phyloP scores from a whole-genome alignment of 1,140 invertebrate species.

The Drosophila punjabiensis region DNA sequence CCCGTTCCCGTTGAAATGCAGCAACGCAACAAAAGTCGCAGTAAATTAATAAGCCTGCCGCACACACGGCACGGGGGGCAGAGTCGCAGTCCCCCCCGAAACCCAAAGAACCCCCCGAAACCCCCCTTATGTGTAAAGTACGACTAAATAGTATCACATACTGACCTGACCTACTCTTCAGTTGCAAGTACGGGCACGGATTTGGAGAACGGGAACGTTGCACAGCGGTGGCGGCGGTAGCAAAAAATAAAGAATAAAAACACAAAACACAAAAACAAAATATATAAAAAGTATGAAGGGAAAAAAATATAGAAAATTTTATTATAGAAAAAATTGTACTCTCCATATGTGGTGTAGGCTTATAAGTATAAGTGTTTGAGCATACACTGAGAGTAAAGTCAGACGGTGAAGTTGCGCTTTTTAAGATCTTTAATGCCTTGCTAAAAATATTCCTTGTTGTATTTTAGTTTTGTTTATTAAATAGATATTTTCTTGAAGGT shows the following conservation, averaged over 20 bases:
- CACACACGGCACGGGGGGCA: slow-evolving; percentile 22
- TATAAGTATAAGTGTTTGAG: slow-evolving; percentile 43
- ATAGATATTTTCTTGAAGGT: too few relatives aligned
- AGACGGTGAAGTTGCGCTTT: too few relatives aligned
- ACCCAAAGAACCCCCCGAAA: too few relatives aligned
- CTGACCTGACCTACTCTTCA: slow-evolving; percentile 81
- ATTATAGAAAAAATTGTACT: slow-evolving; percentile 67
- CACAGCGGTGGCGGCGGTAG: slow-evolving; percentile 60
- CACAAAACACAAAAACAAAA: slow-evolving; percentile 33
- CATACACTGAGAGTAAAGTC: slow-evolving; percentile 1
- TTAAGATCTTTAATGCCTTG: not conserved
- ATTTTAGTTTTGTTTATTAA: too few relatives aligned
- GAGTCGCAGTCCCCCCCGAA: not conserved
- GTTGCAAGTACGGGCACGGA: slow-evolving; percentile 40
- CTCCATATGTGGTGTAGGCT: slow-evolving; percentile 42
- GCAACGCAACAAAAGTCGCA: slow-evolving; percentile 44
- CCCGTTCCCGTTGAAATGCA: slow-evolving; percentile 21
- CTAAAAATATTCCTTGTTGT: not conserved
- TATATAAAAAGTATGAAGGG: slow-evolving; percentile 30
- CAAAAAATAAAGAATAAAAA: slow-evolving; percentile 45
- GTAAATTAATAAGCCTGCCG: slow-evolving; percentile 49
- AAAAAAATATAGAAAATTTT: slow-evolving; percentile 58
- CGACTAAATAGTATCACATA: slow-evolving; percentile 76
- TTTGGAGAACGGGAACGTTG: slow-evolving; percentile 40
- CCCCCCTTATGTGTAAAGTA: slow-evolving; percentile 17